Conservation (phyloP, 2,113 vertebrate genomes). For the Ploceus nigricollis region DNA sequence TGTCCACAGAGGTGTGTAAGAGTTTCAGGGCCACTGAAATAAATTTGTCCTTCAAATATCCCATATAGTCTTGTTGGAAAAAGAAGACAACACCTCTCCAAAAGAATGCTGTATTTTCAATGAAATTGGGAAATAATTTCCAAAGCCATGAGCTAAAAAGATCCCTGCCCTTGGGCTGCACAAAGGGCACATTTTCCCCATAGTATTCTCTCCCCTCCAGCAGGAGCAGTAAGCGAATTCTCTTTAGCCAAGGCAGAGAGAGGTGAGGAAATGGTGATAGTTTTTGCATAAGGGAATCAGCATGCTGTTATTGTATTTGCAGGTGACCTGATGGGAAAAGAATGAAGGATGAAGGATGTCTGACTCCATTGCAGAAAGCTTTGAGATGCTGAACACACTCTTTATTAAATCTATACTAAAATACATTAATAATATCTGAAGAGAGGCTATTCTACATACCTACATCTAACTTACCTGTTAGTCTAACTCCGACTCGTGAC, state of each 20-base stretch:
- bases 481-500: too few relatives aligned
- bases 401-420: too few relatives aligned
- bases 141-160: background rate
- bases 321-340: too few relatives aligned
- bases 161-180: background rate
- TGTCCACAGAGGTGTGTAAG: background rate
- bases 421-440: too few relatives aligned
- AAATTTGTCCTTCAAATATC: background rate
- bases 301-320: too few relatives aligned
- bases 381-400: too few relatives aligned
- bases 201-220: background rate
- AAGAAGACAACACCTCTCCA: background rate
- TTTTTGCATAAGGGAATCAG: background rate
- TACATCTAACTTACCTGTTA: too few relatives aligned
- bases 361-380: too few relatives aligned
- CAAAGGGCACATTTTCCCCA: background rate
- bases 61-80: background rate
- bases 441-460: too few relatives aligned
- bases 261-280: background rate
- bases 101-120: background rate
- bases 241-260: background rate
- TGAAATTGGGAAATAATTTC: background rate
- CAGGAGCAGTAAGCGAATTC: background rate
- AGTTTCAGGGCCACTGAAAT: background rate
- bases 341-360: too few relatives aligned